Base-by-base conservation (phyloP, 2,113 vertebrate species). In the Alligator mississippiensis region DNA sequence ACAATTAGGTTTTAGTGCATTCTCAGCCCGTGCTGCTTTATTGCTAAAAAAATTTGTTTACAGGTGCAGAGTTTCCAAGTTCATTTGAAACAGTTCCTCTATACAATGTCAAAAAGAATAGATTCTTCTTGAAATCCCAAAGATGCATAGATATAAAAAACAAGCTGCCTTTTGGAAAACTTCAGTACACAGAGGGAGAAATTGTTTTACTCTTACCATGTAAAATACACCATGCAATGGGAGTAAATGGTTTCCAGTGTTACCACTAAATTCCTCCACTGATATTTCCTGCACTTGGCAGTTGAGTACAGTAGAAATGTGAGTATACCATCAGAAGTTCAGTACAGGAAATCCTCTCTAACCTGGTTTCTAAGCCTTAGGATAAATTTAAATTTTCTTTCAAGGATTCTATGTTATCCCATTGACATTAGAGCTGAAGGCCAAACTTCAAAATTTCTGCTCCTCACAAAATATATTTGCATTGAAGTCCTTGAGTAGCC, bases 1-100 rank as follows among this genome's bases (percentile, higher is more conserved):
- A 95, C 93, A 78, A 25, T 88, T 84, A 96, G 77, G 90, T 95
- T 93, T 94, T 85, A 97, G 96, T 98, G 97, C 97, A 98, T 98
- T 98, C 97, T 98, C 97, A 97, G 97, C 96, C 91, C 98, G 98
- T 98, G 98, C 96, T 98, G 95, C 97, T 98, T 98, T 98, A 98
- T 98, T 98, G 98, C 98, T 97, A 97, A 97, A 96, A 97, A 97
- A 96, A 97, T 89, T 95, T 95, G 92, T 96, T 97, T 96, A 98
- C 90, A 98, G 97, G 97, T 98, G 97, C 98, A 98, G 98, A 98
- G 97, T 98, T 98, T 97, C 98, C 97, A 97, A 96, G 93, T 96
- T 97, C 93, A 93, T 95, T 97, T 97, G 97, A 77, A 97, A 96
- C 95, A 98, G 94, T 97, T 97, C 95, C 93, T 96, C 95, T 97